Evolutionary conservation across 2,888 invertebrate species (phyloP).

Genomic region (Orthonychiurus folsomi): DNA sequence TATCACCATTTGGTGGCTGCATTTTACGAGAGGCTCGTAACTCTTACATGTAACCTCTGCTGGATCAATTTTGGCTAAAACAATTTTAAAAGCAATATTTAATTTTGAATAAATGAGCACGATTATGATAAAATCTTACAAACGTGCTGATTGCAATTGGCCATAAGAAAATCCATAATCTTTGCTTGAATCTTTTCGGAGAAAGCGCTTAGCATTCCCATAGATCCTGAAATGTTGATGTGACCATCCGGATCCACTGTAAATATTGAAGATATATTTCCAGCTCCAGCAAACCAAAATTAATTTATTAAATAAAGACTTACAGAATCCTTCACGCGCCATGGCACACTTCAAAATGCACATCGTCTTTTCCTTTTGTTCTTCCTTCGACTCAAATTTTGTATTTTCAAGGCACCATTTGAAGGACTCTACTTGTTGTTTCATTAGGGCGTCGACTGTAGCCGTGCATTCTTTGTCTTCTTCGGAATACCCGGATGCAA

Average conservation of each 20-base stretch:
- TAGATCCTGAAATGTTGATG: background rate
- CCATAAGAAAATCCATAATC: background rate
- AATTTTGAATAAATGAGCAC: too few relatives aligned
- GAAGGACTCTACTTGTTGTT: background rate
- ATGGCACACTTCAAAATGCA: background rate
- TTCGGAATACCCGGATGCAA: background rate
- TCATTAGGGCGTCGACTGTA: background rate
- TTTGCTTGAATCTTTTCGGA: background rate
- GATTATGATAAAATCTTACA: too few relatives aligned
- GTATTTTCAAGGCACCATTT: background rate
- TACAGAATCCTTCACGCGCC: background rate
- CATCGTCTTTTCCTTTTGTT: background rate
- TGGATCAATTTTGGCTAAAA: background rate
- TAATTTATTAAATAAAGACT: too few relatives aligned
- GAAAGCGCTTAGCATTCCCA: background rate
- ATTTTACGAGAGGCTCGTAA: slow-evolving; percentile 9
- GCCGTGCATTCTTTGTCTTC: background rate
- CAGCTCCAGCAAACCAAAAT: too few relatives aligned
- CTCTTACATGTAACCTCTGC: slow-evolving; percentile 8
- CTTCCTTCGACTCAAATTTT: background rate
- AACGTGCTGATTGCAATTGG: background rate
- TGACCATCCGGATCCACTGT: too few relatives aligned
- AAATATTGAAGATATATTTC: too few relatives aligned
- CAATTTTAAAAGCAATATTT: background rate
- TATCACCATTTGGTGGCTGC: slow-evolving; percentile 2